These are phyloP conservation scores for Antechinus flavipes DNA, from an alignment of 2,113 vertebrate species.

Conservation along the genomic window DNA sequence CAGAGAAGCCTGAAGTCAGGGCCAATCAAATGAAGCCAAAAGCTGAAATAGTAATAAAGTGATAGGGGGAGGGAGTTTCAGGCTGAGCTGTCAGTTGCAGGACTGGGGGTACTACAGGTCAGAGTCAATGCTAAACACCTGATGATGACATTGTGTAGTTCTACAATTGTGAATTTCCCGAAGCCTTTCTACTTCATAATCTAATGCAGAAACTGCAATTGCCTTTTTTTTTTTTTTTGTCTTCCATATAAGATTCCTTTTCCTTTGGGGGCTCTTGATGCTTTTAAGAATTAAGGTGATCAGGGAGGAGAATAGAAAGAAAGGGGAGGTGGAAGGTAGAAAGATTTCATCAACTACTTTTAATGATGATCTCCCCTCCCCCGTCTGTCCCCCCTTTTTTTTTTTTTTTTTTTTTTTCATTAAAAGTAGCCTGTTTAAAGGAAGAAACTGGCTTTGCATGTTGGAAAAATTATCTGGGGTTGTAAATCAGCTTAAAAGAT, in stretches of 20 bases:
- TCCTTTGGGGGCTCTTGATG: conserved; percentile 30
- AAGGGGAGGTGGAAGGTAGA: background rate
- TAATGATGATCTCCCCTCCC: background rate
- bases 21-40: conserved; percentile 85
- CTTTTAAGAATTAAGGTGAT: background rate
- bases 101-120: conserved; percentile 77
- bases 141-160: conserved; percentile 75
- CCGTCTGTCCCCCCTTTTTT: background rate
- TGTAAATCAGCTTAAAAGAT: conserved; percentile 77
- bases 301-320: background rate
- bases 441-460: conserved; percentile 66
- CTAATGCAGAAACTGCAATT: background rate
- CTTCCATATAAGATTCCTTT: background rate
- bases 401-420: background rate
- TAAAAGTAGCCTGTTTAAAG: conserved; percentile 47
- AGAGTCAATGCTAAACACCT: conserved; percentile 73
- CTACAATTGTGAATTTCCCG: conserved; percentile 74
- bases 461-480: conserved; percentile 69
- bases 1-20: conserved; percentile 67
- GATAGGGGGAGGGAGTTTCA: conserved; percentile 85
- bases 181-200: conserved; percentile 16
- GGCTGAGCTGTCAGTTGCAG: conserved; percentile 87
- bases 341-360: background rate
- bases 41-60: conserved; percentile 88
- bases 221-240: background rate